phyloP scores from a whole-genome alignment of 2,113 vertebrate genomes.

The Paracanthobrama guichenoti region DNA sequence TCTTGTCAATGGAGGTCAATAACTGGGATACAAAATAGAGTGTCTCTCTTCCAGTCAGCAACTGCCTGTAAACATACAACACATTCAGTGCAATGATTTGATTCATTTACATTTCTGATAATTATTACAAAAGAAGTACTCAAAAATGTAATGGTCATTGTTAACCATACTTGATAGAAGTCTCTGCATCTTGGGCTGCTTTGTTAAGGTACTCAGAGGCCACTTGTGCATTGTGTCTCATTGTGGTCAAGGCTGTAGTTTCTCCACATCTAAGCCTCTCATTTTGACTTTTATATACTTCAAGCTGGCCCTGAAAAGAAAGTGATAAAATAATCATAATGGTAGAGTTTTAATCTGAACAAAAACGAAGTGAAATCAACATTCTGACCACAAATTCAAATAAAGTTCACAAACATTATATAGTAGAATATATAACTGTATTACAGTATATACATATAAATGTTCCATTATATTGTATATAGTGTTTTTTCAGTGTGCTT shows the following conservation, averaged over 20 bases:
- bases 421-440: not conserved
- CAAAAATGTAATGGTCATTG: not conserved
- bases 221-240: conserved; percentile 80
- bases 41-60: conserved; percentile 69
- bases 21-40: conserved; percentile 71
- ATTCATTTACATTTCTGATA: not conserved
- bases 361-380: not conserved
- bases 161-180: conserved; percentile 40
- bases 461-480: not conserved
- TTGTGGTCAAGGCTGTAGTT: conserved; percentile 70
- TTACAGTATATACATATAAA: not conserved
- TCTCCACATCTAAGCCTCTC: conserved; percentile 74
- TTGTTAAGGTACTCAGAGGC: conserved; percentile 82
- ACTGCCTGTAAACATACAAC: conserved; percentile 62
- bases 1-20: conserved; percentile 72
- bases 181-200: conserved; percentile 63
- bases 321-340: not conserved
- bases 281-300: conserved; percentile 71
- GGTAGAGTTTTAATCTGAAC: not conserved
- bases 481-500: not conserved
- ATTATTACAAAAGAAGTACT: not conserved
- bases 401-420: not conserved
- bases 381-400: not conserved
- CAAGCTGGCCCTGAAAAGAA: conserved; percentile 74
- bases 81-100: conserved; percentile 4